Evolutionary conservation across 2,888 invertebrate species (phyloP), one percentile per base, ranked within the genome.

Genomic region (Leptinotarsa haldemani): DNA sequence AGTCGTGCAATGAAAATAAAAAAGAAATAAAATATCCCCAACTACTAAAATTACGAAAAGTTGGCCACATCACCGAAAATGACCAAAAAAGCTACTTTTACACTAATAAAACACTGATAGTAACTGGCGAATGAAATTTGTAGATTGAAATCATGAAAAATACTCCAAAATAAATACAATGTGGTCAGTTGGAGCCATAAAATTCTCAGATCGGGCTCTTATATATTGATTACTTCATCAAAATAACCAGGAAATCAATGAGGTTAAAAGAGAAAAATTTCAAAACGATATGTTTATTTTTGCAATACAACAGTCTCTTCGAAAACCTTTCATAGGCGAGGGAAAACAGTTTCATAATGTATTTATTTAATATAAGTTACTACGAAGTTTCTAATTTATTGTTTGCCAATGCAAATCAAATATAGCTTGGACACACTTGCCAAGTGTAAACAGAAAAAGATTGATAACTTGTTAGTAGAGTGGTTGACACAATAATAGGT

Each of bases 301-400:
- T 40, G n/a, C 40, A 61, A 58, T 18, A n/a, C 30, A 61, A n/a
- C 15, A 9, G 3, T 40, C 9, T n/a, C 61, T 25, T 16, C 2
- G 61, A 40, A 16, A 22, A 15, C 15, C 56, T 56, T 15, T 25
- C 56, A 56, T 56, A 61, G 30, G 61, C n/a, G 61, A 61, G 1
- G 61, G 61, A 61, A 56, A 61, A 61, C 61, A 1, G 61, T 61
- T 61, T 30, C 61, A 61, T 61, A 61, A 61, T 40, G 61, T 61
- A 61, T 40, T n/a, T 5, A n/a, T n/a, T 15, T n/a, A n/a, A n/a
- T n/a, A 2, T n/a, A 20, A 56, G 30, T 1, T 40, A 9, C 30
- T 30, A 30, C 30, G 30, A 61, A 4, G 30, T 61, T 61, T 61
- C 61, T 61, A 61, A 61, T 61, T 61, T 61, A 61, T 61, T 61